These are phyloP conservation scores for Cyrtonyx montezumae DNA, from an alignment of 2,113 vertebrate species.

Conservation along the genomic window DNA sequence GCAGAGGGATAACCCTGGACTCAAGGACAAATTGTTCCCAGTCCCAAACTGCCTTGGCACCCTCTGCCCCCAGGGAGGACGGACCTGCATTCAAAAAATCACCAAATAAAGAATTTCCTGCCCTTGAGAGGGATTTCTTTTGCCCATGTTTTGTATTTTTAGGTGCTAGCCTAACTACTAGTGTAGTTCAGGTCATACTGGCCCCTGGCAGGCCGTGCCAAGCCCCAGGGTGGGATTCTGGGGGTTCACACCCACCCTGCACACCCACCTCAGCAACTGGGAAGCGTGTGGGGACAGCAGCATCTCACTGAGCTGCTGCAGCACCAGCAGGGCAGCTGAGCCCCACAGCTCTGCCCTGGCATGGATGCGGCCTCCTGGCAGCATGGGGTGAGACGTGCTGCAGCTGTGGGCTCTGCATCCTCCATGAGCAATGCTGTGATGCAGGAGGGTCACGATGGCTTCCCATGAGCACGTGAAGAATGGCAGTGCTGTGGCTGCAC, in stretches of 20 bases:
- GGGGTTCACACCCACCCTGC: background rate
- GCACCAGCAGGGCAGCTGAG: background rate
- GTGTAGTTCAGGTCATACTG: background rate
- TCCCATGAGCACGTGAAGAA: fast-evolving
- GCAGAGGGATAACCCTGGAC: background rate
- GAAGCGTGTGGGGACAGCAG: background rate
- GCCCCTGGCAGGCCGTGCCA: background rate
- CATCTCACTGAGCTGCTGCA: background rate
- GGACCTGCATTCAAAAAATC: background rate
- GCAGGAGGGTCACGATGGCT: background rate
- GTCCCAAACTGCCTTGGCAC: background rate
- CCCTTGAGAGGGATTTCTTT: background rate
- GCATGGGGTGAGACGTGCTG: background rate
- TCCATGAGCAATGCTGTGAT: fast-evolving
- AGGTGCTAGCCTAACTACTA: background rate
- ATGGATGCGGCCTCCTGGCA: background rate
- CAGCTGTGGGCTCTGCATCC: background rate
- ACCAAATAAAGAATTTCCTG: background rate
- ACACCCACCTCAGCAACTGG: background rate
- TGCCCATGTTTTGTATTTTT: background rate
- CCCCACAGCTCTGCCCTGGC: background rate
- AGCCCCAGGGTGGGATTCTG: background rate
- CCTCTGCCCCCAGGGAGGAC: background rate
- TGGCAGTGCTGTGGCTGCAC: background rate
- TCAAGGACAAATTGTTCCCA: background rate